Conservation (phyloP, 2,113 vertebrate genomes). For the Notechis scutatus region DNA sequence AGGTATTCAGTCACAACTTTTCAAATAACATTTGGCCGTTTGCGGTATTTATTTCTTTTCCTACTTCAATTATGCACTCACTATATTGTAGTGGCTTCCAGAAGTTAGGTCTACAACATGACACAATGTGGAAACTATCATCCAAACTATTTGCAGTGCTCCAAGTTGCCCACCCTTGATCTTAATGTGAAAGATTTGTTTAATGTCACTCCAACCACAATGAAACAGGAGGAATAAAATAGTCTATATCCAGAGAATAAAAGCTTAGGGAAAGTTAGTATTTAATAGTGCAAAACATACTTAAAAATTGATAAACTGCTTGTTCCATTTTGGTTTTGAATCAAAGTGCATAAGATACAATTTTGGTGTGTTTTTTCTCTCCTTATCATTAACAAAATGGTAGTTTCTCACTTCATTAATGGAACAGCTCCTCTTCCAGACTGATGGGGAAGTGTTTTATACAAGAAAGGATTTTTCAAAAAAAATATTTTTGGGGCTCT, state of each 20-base stretch:
- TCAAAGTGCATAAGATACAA: background rate
- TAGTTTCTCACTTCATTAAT: background rate
- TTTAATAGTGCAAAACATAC: background rate
- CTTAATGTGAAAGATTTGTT: background rate
- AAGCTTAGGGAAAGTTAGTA: background rate
- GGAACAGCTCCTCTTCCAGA: background rate
- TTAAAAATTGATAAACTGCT: background rate
- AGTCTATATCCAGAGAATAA: background rate
- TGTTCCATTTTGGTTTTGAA: background rate
- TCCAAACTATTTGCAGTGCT: background rate
- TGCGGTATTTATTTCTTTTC: background rate
- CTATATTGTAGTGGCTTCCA: background rate
- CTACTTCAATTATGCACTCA: background rate
- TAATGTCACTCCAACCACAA: background rate
- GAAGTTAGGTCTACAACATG: background rate
- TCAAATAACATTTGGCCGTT: background rate
- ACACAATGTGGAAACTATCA: background rate
- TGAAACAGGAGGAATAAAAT: background rate
- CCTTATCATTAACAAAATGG: background rate
- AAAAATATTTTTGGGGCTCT: background rate
- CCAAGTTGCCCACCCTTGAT: background rate
- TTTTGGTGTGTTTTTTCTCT: too few relatives aligned
- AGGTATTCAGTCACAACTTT: constrained; percentile 23
- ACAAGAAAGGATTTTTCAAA: background rate
- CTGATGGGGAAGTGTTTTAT: background rate